phyloP scores from a whole-genome alignment of 1,140 invertebrate species.

The Contarinia nasturtii region DNA sequence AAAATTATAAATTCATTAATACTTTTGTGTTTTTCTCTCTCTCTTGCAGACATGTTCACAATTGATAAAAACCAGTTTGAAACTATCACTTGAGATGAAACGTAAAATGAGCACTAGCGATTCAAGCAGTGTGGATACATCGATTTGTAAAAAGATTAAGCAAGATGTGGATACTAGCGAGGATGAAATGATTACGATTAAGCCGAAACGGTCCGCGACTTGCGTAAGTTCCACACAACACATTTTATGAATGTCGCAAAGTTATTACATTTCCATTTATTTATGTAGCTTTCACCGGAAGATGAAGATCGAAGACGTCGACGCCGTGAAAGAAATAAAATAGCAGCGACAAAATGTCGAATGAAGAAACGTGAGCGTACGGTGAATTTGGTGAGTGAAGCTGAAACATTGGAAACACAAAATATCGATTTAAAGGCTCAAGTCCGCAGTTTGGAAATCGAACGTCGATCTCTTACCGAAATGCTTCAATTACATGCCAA shows the following conservation, averaged over 20 bases:
- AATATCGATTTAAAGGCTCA: conserved; percentile 70
- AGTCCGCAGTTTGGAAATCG: conserved; percentile 44
- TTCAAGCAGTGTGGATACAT: conserved; percentile 30
- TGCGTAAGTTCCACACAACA: neutral
- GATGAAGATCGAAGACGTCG: conserved; percentile 70
- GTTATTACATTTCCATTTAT: conserved; percentile 1
- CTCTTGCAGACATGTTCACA: conserved; percentile 57
- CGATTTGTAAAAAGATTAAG: conserved; percentile 15
- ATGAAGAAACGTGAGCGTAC: conserved; percentile 85
- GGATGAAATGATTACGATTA: conserved; percentile 10
- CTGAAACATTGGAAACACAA: conserved; percentile 67
- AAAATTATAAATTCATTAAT: no score
- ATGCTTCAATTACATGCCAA: conserved; percentile 38
- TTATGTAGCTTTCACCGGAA: conserved; percentile 64
- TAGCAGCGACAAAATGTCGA: conserved; percentile 87
- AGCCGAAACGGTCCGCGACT: conserved; percentile 8
- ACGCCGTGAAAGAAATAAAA: conserved; percentile 79
- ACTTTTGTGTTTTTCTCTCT: neutral
- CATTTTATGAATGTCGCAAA: neutral
- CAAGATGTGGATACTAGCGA: conserved; percentile 12
- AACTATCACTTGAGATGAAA: conserved; percentile 75
- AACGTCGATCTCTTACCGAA: conserved; percentile 37
- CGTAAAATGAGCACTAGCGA: conserved; percentile 48
- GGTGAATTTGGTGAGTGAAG: conserved; percentile 68
- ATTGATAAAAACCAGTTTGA: conserved; percentile 77